Base-by-base conservation (phyloP, 2,888 invertebrate genomes). In the Cephus rjabovi region DNA sequence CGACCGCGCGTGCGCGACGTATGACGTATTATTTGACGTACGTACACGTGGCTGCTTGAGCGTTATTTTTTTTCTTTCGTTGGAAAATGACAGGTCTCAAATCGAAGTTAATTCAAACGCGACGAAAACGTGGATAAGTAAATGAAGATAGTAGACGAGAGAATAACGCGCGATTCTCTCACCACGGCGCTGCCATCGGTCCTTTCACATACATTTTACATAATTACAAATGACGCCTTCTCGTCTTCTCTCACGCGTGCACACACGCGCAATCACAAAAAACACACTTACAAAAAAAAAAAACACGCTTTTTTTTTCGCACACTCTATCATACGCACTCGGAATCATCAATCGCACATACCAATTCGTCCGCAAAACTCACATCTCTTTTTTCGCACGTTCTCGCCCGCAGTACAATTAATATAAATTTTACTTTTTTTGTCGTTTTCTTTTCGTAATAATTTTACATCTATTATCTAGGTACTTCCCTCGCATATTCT, bases 391-490 rank as follows among this genome's bases (percentile, higher is more conserved):
- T 56, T 56, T 56, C 56, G 56, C 56, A 23, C 80, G 78, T 77
- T 68, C 71, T 34, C 73, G 40, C 75, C 76, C 79, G 75, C 70
- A 75, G 74, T 69, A 77, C 35, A 80, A 77, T 69, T 86, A 86
- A 86, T 83, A 83, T 83, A 86, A 86, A 81, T 81, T 56, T 56
- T 56, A 23, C 56, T 15, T 40, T 23, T 56, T 56, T 56, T 56
- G 23, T 56, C 23, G 15, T 56, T 56, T 56, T 4, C 37, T 73
- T 15, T 34, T 84, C 84, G 85, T 86, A 82, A 86, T 87, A 87
- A 87, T 86, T 86, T 85, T 88, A 88, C 86, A 86, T 87, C 85
- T 85, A 86, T 89, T 89, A 89, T 86, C 86, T 88, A 89, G 82
- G 83, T 87, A 86, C 86, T 83, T 85, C 81, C 83, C 84, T 86